Conservation (phyloP, 2,113 vertebrate species). For the Eubucco bourcierii region DNA sequence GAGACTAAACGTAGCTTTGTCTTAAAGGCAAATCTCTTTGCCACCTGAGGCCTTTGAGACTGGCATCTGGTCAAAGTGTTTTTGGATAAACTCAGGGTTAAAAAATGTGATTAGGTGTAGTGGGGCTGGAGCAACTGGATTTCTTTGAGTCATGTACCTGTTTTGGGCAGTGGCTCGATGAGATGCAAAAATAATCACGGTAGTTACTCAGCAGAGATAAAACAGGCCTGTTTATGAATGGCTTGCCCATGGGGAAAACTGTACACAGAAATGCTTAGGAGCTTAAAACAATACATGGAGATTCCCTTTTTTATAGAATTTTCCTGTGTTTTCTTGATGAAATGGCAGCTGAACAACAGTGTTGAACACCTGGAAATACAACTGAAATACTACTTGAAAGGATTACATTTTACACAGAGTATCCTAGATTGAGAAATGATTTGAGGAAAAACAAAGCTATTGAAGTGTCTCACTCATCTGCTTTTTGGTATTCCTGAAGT, state of each 20-base stretch:
- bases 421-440: neutral
- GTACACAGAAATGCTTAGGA: neutral
- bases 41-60: neutral
- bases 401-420: neutral
- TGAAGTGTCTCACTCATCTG: neutral
- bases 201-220: conserved; percentile 9
- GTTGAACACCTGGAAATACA: neutral
- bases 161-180: neutral
- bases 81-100: neutral
- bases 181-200: neutral
- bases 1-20: neutral
- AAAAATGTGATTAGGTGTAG: neutral
- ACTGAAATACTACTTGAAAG: neutral
- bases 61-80: neutral
- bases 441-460: neutral
- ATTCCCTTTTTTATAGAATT: neutral
- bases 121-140: neutral
- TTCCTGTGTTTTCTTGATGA: neutral
- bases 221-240: neutral
- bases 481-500: neutral
- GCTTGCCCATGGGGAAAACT: neutral
- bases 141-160: neutral
- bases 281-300: neutral
- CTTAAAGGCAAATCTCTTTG: neutral
- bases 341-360: neutral